Evolutionary conservation across 2,113 vertebrate genomes (phyloP), one percentile per base, ranked within the genome.

Genomic region (Mobula birostris): DNA sequence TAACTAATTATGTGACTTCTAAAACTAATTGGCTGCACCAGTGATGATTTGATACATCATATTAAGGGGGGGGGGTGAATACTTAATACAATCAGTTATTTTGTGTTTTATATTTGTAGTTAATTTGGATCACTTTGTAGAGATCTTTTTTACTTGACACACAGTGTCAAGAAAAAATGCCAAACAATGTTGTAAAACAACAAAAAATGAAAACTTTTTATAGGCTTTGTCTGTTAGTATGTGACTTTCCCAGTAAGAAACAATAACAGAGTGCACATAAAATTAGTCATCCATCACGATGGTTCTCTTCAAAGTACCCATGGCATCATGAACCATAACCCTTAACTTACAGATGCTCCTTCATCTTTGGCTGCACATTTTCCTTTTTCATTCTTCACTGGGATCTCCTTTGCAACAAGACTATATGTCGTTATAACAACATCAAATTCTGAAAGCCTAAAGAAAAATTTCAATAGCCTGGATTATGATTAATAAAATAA

Each of bases 341-440:
- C 76, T 27, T 76, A 66, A 6, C 94, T 95, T 95, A 95, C 94
- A 98, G 24, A 98, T 97, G 94, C 90, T 66, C 95, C 66, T 19
- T 96, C 72, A 70, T 97, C 96, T 94, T 96, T 87, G 87, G 95
- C 96, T 79, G 97, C 96, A 4, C 95, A 94, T 29, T 97, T 96
- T 0, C 95, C 95, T 0, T 97, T 97, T 66, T 97, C 97, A 95
- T 98, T 98, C 83, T 95, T 96, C 48, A 96, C 96, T 3, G 98
- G 97, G 93, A 98, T 95, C 96, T 99, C 99, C 95, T 98, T 98
- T 70, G 98, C 97, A 36, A 99, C 95, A 94, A 99, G 96, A 95
- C 96, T 97, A 94, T 99, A 99, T 1, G 99, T 99, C 94, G 99
- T 99, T 95, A 99, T 97, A 94, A 99, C 98, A 24, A 99, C 96